Base-by-base conservation (phyloP, 37 sponge, comb jelly and placozoan genomes). In the Bolinopsis microptera region DNA sequence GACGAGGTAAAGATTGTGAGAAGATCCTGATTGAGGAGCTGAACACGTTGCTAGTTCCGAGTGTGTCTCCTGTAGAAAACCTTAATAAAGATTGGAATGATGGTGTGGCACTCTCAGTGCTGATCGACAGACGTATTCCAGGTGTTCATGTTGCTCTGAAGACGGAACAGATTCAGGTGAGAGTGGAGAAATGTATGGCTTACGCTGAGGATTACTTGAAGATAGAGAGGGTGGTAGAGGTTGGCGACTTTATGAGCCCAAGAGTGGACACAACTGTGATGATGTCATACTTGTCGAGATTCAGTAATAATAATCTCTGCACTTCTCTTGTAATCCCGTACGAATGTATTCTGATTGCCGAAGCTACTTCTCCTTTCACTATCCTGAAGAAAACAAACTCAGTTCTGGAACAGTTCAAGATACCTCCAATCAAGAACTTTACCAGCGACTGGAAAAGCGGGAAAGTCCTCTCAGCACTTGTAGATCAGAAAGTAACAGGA, bases 121-220 rank as follows among this genome's bases (percentile, higher is more conserved):
- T 72, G 3, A n/a, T 72, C 3, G 75, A 72, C 31, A 72, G 31
- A 5, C 31, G 75, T 72, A 72, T 72, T 28, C 75, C 75, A n/a
- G 75, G 75, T 30, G 26, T 72, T 72, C 75, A 72, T 28, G n/a
- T 30, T 28, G 31, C 75, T 72, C 18, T 72, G 31, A 5, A 72
- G 31, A 24, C 75, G 75, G 75, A 30, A n/a, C 2, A 72, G 75
- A n/a, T 72, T 3, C 26, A n/a, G 26, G 26, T 72, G 2, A n/a
- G 75, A n/a, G 75, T 72, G 26, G 75, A 72, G 31, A 72, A 72
- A n/a, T 72, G 75, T 28, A 72, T 72, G 75, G 31, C 31, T 5
- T 72, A 72, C 26, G 75, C 75, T 8, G 75, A 72, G 75, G 75
- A 72, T 21, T 72, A 72, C 26, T 28, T 72, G 31, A 72, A 72